Base-by-base conservation (phyloP, 2,113 vertebrate genomes). In the Cinclus cinclus region DNA sequence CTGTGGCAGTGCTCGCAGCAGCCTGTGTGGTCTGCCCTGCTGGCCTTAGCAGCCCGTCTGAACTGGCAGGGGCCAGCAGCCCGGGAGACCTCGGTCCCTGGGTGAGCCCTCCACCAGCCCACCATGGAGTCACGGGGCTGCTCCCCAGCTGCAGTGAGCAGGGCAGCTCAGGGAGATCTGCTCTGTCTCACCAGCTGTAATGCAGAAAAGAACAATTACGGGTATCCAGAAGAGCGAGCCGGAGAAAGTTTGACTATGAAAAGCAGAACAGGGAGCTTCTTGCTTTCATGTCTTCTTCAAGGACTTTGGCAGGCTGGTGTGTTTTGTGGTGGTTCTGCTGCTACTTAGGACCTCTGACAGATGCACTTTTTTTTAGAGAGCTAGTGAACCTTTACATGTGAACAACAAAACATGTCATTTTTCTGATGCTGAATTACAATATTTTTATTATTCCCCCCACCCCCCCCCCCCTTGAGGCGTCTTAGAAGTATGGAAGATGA, bases 1-100 rank as follows among this genome's bases (percentile, higher is more conserved):
- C 80, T 55, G 80, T 83, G 92, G 95, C 88, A 83, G 50, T 30
- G 35, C 76, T 89, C 46, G 73, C 50, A 83, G 94, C 96, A 93
- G 92, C 89, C 76, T 96, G 96, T 95, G 96, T 97, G 96, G 95
- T 95, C 96, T 95, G 86, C 60, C 64, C 94, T 86, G 55, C 79
- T 94, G 89, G 92, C 92, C 95, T 47, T 35, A 53, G 84, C 69
- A 93, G 82, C 78, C 90, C 0, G 20, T 71, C 90, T 94, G 90
- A 80, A 52, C 86, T 90, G 94, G 85, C 83, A 94, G 83, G 47
- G 75, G 31, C 4, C 20, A 94, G 83, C 87, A 89, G 68, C 70
- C 75, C 5, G 0, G 56, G 79, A 88, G 90, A 88, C 71, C 75
- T 83, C 0, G 0, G 80, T 42, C 35, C 64, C 50, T 1, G 35